Percentiles rank a stretch among this genome's conserved stretches.
phyloP scores from a whole-genome alignment of 2,888 invertebrate genomes.

The Platypus cylindrus region DNA sequence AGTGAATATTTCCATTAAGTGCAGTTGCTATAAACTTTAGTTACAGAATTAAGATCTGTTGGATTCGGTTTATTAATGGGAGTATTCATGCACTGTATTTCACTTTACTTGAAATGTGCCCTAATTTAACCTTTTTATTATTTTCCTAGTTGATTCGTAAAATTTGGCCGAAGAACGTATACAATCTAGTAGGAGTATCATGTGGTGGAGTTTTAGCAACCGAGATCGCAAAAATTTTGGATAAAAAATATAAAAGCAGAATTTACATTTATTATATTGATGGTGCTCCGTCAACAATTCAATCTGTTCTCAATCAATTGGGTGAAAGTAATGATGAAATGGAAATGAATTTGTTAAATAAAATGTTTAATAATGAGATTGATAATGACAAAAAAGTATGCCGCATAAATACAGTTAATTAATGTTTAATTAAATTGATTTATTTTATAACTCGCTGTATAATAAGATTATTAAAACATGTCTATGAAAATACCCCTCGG shows the following conservation, averaged over 20 bases:
- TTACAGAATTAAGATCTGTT: no score
- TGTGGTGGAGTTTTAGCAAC: constrained; percentile 73
- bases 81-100: no score
- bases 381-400: neutral
- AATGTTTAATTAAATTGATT: no score
- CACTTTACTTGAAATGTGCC: no score
- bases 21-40: no score
- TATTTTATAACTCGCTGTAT: no score
- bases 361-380: constrained; percentile 39
- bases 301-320: constrained; percentile 40
- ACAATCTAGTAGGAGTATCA: constrained; percentile 77
- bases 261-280: constrained; percentile 67
- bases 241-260: constrained; percentile 40
- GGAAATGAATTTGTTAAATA: constrained; percentile 45
- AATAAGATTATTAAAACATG: no score
- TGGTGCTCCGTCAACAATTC: constrained; percentile 62
- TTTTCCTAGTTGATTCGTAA: constrained; percentile 45
- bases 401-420: no score
- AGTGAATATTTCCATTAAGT: no score
- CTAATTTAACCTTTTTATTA: no score
- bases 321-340: constrained; percentile 25
- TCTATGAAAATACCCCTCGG: no score
- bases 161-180: constrained; percentile 48
- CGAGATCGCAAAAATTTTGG: constrained; percentile 64
- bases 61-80: no score